A percentile compares a stretch with the other conserved stretches of the same genome.
phyloP scores from a whole-genome alignment of 2,888 invertebrate species.

The Noctua janthe region DNA sequence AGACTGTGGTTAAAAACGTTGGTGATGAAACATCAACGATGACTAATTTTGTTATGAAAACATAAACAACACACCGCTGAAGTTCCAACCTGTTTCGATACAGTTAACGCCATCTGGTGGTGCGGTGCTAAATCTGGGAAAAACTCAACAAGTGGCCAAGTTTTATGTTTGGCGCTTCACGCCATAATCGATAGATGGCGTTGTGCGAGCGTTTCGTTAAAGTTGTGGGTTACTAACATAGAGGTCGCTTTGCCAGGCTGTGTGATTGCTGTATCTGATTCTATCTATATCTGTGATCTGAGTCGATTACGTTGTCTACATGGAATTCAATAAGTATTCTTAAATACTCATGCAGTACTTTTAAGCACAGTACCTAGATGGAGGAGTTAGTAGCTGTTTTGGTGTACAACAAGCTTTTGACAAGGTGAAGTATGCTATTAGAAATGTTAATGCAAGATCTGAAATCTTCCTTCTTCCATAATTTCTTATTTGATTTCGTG shows the following conservation, averaged over 20 bases:
- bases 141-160: not conserved
- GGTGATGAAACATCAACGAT: slow-evolving; percentile 50
- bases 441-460: not conserved
- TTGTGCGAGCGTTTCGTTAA: not conserved
- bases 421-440: not conserved
- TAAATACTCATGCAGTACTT: not conserved
- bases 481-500: not conserved
- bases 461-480: not conserved
- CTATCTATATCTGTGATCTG: not conserved
- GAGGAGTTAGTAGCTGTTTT: not conserved
- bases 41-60: slow-evolving; percentile 48
- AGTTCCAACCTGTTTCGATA: not conserved
- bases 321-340: not conserved
- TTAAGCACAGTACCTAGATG: not conserved
- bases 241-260: slow-evolving; percentile 36
- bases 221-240: slow-evolving; percentile 25
- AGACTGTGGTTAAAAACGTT: slow-evolving; percentile 28
- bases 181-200: slow-evolving; percentile 53
- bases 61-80: slow-evolving; percentile 11
- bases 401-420: slow-evolving; percentile 17
- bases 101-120: slow-evolving; percentile 53
- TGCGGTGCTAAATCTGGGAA: not conserved
- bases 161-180: not conserved
- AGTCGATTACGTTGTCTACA: not conserved
- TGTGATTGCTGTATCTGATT: not conserved